Evolutionary conservation across 2,113 vertebrate species (phyloP).

Genomic region (Mormyrus lacerda): DNA sequence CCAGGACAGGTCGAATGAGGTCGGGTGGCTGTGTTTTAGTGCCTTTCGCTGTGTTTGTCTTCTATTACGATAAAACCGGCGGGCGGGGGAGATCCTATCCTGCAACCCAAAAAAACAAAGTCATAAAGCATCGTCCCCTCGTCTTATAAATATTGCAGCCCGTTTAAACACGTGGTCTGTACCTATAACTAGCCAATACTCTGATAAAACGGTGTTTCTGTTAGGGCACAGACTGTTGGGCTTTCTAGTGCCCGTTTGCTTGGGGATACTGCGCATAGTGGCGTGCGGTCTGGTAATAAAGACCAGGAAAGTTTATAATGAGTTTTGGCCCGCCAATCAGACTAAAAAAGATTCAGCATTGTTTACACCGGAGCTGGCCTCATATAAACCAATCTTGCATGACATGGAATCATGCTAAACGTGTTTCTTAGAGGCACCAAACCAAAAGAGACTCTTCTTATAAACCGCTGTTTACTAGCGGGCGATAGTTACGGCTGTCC

Average conservation of each 20-base stretch:
- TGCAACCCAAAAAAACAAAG: not conserved
- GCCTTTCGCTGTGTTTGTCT: conserved; percentile 13
- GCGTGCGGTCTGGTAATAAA: conserved; percentile 42
- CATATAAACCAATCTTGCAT: conserved; percentile 39
- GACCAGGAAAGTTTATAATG: conserved; percentile 41
- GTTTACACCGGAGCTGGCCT: conserved; percentile 30
- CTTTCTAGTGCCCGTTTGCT: not conserved
- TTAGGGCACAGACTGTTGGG: not conserved
- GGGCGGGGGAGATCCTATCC: not conserved
- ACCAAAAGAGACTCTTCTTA: conserved; percentile 15
- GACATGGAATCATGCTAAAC: conserved; percentile 37
- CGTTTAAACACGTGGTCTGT: not conserved
- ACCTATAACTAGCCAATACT: not conserved
- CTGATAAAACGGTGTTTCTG: not conserved
- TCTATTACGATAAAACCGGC: conserved; percentile 17
- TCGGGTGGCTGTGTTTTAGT: conserved; percentile 16
- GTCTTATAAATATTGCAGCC: not conserved
- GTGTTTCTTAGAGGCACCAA: conserved; percentile 25
- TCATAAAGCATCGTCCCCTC: not conserved
- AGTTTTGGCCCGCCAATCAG: conserved; percentile 40
- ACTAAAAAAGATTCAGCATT: conserved; percentile 35
- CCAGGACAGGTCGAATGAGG: conserved; percentile 14
- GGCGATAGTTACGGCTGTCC: not conserved
- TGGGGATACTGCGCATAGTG: conserved; percentile 17
- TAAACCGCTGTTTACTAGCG: conserved; percentile 20